Conservation (phyloP, 2,797 vertebrate genomes). For the Pseudotriccus pelzelni region DNA sequence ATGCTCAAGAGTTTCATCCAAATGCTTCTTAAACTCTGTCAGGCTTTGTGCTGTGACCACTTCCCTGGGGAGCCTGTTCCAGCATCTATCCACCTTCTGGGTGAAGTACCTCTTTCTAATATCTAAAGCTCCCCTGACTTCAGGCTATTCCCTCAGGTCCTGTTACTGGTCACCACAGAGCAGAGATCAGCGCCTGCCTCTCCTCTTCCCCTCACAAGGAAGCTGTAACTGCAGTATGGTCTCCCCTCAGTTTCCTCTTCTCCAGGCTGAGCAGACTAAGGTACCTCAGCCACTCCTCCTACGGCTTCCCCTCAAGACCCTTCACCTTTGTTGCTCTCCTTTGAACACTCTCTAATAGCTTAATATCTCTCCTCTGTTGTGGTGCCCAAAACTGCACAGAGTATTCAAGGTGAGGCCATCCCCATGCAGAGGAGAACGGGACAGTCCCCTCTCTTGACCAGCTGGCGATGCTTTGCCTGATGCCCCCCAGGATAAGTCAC, state of each 20-base stretch:
- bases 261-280: neutral
- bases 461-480: neutral
- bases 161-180: neutral
- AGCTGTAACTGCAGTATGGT: neutral
- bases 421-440: neutral
- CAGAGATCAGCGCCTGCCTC: neutral
- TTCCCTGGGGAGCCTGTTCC: neutral
- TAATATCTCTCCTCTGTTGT: neutral
- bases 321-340: neutral
- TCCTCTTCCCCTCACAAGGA: neutral
- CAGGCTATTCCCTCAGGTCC: neutral
- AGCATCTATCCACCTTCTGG: neutral
- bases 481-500: neutral
- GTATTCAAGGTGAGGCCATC: neutral
- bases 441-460: neutral
- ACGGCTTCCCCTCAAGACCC: neutral
- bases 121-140: neutral
- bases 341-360: neutral
- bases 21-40: neutral
- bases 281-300: neutral
- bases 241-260: neutral
- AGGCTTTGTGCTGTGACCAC: neutral
- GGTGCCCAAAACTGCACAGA: neutral
- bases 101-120: neutral
- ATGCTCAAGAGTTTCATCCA: neutral